phyloP scores from a whole-genome alignment of 2,888 invertebrate species.

The Ormia ochracea region DNA sequence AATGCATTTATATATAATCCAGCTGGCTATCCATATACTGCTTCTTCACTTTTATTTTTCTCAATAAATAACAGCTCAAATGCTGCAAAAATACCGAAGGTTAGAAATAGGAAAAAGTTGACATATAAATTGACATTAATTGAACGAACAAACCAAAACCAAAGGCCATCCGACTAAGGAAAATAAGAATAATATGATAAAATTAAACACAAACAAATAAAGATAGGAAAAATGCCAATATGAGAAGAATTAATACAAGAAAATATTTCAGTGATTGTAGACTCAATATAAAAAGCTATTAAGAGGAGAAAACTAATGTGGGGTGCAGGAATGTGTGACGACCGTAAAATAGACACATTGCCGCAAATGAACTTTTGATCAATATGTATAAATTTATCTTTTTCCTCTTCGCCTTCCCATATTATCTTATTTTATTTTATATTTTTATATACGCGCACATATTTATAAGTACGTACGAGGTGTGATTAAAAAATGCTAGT shows the following conservation, averaged over 20 bases:
- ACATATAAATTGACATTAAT: slow-evolving; percentile 75
- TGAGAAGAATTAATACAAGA: not conserved
- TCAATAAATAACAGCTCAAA: slow-evolving; percentile 39
- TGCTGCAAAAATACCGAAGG: slow-evolving; percentile 23
- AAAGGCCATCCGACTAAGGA: slow-evolving; percentile 65
- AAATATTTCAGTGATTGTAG: slow-evolving; percentile 37
- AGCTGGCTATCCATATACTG: slow-evolving; percentile 66
- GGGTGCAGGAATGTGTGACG: slow-evolving; percentile 41
- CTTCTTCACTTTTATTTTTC: not conserved
- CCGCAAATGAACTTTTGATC: slow-evolving; percentile 65
- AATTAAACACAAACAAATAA: slow-evolving; percentile 44
- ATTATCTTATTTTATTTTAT: not conserved
- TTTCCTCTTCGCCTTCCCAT: not conserved
- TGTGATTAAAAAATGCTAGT: too few relatives aligned
- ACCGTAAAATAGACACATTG: slow-evolving; percentile 63
- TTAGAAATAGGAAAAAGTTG: slow-evolving; percentile 24
- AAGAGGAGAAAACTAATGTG: slow-evolving; percentile 18
- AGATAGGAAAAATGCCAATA: not conserved
- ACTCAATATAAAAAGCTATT: slow-evolving; percentile 17
- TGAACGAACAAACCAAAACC: slow-evolving; percentile 71
- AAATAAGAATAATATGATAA: slow-evolving; percentile 61
- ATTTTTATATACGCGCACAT: not conserved
- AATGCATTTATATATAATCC: slow-evolving; percentile 41
- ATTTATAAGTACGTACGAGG: too few relatives aligned
- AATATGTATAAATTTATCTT: slow-evolving; percentile 63